Conservation (phyloP, 2,888 invertebrate species). For the Papilio protenor region DNA sequence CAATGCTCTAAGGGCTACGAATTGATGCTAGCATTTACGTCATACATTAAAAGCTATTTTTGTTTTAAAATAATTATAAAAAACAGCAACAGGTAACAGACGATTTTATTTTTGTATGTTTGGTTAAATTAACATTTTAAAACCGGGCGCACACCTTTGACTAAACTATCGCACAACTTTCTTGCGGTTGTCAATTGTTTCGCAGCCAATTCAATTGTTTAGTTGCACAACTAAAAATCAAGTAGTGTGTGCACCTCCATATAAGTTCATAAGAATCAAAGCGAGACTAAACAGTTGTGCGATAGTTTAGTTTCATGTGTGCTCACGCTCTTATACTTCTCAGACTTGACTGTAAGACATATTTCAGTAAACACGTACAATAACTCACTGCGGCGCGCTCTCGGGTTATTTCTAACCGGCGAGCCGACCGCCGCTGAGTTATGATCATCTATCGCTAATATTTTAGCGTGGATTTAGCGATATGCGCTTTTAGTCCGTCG, state of each 20-base stretch:
- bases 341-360: neutral
- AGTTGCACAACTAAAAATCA: too few relatives aligned
- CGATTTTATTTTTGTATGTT: too few relatives aligned
- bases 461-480: conserved; percentile 20
- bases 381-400: neutral
- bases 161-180: too few relatives aligned
- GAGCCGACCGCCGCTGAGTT: conserved; percentile 3
- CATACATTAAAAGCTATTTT: neutral
- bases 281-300: too few relatives aligned
- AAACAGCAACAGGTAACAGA: too few relatives aligned
- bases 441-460: conserved; percentile 10
- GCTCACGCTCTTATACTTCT: neutral
- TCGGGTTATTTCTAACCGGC: conserved; percentile 12
- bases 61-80: neutral
- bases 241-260: too few relatives aligned
- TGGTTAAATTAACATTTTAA: too few relatives aligned
- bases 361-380: conserved; percentile 1
- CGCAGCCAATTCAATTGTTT: too few relatives aligned
- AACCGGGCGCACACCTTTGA: too few relatives aligned
- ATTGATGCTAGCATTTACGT: neutral
- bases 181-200: too few relatives aligned
- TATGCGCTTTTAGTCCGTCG: neutral
- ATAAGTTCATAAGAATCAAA: too few relatives aligned
- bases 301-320: too few relatives aligned
- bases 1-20: neutral